Evolutionary conservation across 2,113 vertebrate species (phyloP), one percentile per base, ranked within the genome.

Genomic region (Festucalex cinctus): DNA sequence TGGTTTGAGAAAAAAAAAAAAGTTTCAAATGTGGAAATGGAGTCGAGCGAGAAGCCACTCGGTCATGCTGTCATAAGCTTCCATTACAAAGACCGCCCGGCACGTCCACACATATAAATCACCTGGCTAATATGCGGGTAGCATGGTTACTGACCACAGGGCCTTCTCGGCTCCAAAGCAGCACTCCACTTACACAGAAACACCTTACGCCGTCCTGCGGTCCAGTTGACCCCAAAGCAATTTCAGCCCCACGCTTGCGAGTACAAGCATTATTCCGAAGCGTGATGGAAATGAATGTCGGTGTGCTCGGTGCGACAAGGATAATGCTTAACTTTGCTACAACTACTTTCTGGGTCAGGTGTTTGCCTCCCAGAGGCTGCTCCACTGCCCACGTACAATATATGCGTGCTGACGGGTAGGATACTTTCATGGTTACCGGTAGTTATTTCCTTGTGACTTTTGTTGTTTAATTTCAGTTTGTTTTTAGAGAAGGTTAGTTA

Each of bases 261-360:
- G 88, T 88, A 92, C 91, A 80, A 83, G 88, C 74, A 77, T 81
- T 89, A 89, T 79, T 87, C 77, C 77, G 87, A 89, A 84, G 88
- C 76, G 46, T 85, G 73, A 89, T 84, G 65, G 82, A 86, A 92
- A 89, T 78, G 92, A 89, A 91, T 90, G 83, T 41, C 39, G 39
- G 39, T 41, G 39, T 13, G 39, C 39, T 12, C 9, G 3, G 39
- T 80, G 65, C 35, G 71, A 77, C 77, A 32, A 32, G 66, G 65
- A 73, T 81, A 74, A 83, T 73, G 71, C 74, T 75, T 86, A 71
- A 83, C 76, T 69, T 72, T 68, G 63, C 71, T 72, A 49, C 75
- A 69, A 60, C 68, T 46, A 37, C 71, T 85, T 82, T 87, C 82
- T 81, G 84, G 83, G 81, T 88, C 78, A 83, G 68, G 53, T 36